phyloP scores from a whole-genome alignment of 2,113 vertebrate genomes.

The Anoura caudifer region DNA sequence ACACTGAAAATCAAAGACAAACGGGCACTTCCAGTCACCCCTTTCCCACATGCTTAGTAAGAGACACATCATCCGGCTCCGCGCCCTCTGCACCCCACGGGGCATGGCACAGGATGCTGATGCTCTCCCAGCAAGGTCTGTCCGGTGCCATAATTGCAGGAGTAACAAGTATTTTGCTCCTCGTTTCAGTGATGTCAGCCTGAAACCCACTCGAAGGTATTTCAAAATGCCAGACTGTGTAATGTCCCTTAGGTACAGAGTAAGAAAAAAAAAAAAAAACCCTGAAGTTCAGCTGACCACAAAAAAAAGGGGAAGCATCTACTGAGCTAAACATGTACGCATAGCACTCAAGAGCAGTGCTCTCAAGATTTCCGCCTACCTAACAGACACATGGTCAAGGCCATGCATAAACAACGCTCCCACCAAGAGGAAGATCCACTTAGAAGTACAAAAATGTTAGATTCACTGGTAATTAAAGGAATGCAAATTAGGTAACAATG shows the following conservation, averaged over 20 bases:
- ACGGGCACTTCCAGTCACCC: neutral
- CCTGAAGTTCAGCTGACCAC: conserved; percentile 21
- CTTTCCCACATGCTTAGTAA: neutral
- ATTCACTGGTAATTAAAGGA: neutral
- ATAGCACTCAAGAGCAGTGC: neutral
- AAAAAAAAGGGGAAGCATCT: conserved; percentile 33
- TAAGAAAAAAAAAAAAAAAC: conserved; percentile 54
- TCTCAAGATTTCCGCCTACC: neutral
- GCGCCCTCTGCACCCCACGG: neutral
- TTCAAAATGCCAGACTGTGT: conserved; percentile 50
- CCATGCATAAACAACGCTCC: neutral
- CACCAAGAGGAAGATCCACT: neutral
- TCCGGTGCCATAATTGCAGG: neutral
- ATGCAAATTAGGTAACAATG: neutral
- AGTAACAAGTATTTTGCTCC: neutral
- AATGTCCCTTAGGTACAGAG: neutral
- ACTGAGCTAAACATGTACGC: neutral
- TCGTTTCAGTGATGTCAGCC: conserved; percentile 50
- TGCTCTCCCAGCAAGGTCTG: neutral
- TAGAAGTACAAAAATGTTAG: neutral
- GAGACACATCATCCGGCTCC: neutral
- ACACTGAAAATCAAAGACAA: conserved; percentile 23
- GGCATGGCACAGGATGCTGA: neutral
- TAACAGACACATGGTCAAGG: neutral
- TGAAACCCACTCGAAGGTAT: conserved; percentile 24